Conservation (phyloP, 2,113 vertebrate species). For the Pithys albifrons region DNA sequence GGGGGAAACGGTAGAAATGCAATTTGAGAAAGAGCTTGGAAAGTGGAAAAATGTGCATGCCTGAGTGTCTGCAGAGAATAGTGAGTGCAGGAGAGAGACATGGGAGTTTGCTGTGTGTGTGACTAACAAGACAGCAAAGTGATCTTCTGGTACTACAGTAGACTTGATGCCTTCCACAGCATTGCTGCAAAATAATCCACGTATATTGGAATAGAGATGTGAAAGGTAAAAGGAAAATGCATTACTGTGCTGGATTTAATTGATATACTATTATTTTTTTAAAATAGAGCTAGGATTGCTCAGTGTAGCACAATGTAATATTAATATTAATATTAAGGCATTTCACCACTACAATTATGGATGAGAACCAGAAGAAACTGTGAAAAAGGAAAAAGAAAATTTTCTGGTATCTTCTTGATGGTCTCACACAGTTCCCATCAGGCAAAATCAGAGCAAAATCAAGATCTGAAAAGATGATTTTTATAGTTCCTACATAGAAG, state of each 20-base stretch:
- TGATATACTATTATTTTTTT: background rate
- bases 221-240: background rate
- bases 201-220: background rate
- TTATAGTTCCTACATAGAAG: background rate
- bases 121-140: background rate
- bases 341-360: background rate
- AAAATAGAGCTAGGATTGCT: background rate
- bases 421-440: background rate
- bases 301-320: background rate
- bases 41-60: background rate
- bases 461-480: background rate
- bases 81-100: background rate
- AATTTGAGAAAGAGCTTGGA: background rate
- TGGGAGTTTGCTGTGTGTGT: background rate
- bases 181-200: background rate
- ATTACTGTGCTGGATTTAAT: background rate
- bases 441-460: background rate
- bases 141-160: background rate
- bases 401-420: background rate
- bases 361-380: background rate
- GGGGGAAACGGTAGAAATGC: background rate
- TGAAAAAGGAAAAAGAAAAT: background rate
- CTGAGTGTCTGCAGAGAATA: background rate
- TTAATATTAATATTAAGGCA: background rate
- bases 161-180: background rate